A percentile compares a stretch with the other conserved stretches of the same genome.
Conservation (phyloP, 2,797 vertebrate genomes). For the Momotus momota region DNA sequence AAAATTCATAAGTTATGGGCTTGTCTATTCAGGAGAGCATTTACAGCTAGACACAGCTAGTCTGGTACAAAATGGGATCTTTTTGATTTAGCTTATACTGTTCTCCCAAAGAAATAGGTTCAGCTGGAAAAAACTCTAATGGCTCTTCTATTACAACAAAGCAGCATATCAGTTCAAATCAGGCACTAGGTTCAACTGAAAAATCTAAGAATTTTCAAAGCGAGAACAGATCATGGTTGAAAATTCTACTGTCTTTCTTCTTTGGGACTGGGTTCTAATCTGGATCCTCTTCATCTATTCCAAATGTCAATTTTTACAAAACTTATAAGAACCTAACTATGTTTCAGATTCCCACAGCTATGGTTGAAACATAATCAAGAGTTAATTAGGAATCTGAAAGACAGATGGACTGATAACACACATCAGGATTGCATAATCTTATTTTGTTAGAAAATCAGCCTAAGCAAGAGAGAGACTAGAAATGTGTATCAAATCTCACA, state of each 20-base stretch:
- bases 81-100: neutral
- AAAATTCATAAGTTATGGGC: neutral
- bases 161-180: neutral
- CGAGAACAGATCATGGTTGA: neutral
- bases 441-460: neutral
- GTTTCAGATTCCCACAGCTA: neutral
- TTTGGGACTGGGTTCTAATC: neutral
- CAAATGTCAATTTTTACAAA: neutral
- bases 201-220: neutral
- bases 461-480: neutral
- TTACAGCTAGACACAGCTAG: neutral
- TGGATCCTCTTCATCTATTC: neutral
- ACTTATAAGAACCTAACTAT: neutral
- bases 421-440: neutral
- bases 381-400: neutral
- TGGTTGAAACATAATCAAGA: neutral
- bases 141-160: neutral
- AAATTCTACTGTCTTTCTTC: neutral
- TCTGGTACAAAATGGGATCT: neutral
- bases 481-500: neutral
- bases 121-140: neutral
- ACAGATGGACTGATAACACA: neutral
- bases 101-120: neutral
- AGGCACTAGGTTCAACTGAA: neutral
- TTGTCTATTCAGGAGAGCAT: neutral